These are phyloP conservation scores for Hypercompe scribonia DNA, from an alignment of 2,888 invertebrate genomes.

Conservation along the genomic window DNA sequence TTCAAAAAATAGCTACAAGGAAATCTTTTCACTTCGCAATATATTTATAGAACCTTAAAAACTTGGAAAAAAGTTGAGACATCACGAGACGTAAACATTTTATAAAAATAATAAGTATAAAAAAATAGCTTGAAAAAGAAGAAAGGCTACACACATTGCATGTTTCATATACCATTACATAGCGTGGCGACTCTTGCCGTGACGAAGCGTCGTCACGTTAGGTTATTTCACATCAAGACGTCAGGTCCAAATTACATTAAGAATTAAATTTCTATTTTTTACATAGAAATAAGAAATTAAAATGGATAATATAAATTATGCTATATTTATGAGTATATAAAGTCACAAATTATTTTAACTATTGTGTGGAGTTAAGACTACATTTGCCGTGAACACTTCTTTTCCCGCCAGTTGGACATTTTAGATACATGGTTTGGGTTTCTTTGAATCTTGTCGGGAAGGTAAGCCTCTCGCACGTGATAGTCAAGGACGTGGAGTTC, in stretches of 20 bases:
- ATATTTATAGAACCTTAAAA: not conserved
- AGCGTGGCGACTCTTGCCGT: too few species aligned
- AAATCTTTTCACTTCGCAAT: not conserved
- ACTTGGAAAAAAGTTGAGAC: not conserved
- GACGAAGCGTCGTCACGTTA: too few species aligned
- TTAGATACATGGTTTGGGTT: not conserved
- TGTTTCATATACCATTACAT: too few species aligned
- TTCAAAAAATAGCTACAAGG: not conserved
- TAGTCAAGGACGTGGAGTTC: slow-evolving; percentile 85
- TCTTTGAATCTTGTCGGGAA: slow-evolving; percentile 66
- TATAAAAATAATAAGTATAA: not conserved
- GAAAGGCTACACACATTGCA: not conserved
- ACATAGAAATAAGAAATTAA: not conserved
- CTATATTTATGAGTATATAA: not conserved
- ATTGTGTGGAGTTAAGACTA: slow-evolving; percentile 31
- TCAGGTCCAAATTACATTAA: not conserved
- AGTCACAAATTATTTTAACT: slow-evolving; percentile 11
- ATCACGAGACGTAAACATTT: not conserved
- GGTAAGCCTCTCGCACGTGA: slow-evolving; percentile 84
- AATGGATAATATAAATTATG: not conserved
- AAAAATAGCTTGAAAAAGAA: not conserved
- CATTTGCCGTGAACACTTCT: slow-evolving; percentile 68
- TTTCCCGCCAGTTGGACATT: slow-evolving; percentile 72
- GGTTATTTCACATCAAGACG: too few species aligned
- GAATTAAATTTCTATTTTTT: not conserved